A percentile compares a stretch with the other conserved stretches of the same genome.
These are phyloP conservation scores for Nemotelus nigrinus DNA, from an alignment of 2,888 invertebrate species.

Conservation along the genomic window DNA sequence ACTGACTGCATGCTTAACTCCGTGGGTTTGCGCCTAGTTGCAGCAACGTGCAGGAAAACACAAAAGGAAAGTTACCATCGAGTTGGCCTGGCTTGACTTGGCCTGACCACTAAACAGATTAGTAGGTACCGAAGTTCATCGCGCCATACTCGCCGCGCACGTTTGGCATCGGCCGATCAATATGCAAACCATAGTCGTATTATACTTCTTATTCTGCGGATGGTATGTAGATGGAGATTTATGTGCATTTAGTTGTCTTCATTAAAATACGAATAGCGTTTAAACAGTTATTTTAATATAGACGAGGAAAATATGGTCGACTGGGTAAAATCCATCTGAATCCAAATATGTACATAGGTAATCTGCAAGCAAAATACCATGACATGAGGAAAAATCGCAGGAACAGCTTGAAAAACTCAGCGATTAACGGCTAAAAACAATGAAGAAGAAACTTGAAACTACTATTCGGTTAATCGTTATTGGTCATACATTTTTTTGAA, in stretches of 20 bases:
- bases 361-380: too few relatives aligned
- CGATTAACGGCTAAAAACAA: too few relatives aligned
- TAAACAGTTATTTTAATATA: conserved; percentile 31
- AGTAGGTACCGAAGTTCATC: conserved; percentile 9
- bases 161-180: conserved; percentile 27
- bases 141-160: background rate
- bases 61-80: conserved; percentile 22
- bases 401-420: too few relatives aligned
- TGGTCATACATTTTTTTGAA: too few relatives aligned
- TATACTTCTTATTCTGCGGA: conserved; percentile 30
- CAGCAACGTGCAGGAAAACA: conserved; percentile 12
- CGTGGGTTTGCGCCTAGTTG: background rate
- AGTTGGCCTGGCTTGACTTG: too few relatives aligned
- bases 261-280: conserved; percentile 35
- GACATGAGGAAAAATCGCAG: too few relatives aligned
- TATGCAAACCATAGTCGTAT: conserved; percentile 27
- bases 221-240: conserved; percentile 25
- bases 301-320: too few relatives aligned
- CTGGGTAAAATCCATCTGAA: too few relatives aligned
- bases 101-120: conserved; percentile 22
- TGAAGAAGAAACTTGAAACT: too few relatives aligned
- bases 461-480: too few relatives aligned
- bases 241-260: conserved; percentile 42
- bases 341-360: too few relatives aligned
- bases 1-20: too few relatives aligned